Conservation (phyloP, 2,888 invertebrate species). For the Campoplex nolae region DNA sequence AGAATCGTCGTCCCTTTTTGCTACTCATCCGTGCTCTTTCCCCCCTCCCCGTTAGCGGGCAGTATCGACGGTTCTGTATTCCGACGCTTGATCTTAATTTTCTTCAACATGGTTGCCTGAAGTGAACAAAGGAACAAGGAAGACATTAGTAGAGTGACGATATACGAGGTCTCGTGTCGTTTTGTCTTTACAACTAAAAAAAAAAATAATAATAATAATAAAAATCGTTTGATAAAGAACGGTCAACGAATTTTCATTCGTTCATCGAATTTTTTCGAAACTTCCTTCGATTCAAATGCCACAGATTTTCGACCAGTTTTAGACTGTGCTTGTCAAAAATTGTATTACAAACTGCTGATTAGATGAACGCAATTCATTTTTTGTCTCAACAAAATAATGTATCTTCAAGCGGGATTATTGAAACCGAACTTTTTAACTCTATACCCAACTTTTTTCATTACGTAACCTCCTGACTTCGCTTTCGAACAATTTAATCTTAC, state of each 20-base stretch:
- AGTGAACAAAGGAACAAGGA: constrained; percentile 84
- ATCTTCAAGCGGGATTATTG: neutral
- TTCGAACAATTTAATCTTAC: neutral
- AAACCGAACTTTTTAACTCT: neutral
- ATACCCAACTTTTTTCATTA: neutral
- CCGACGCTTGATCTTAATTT: constrained; percentile 99
- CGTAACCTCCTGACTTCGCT: neutral
- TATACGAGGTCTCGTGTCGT: constrained; percentile 65
- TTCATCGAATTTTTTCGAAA: neutral
- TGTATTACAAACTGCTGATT: neutral
- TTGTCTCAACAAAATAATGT: neutral
- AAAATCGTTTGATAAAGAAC: neutral
- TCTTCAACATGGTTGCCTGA: constrained; percentile 99
- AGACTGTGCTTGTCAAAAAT: neutral
- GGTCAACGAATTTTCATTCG: neutral
- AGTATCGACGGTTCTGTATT: constrained; percentile 93
- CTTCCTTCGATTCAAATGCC: neutral
- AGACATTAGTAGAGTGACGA: constrained; percentile 82
- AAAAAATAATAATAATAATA: neutral
- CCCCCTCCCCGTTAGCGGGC: constrained; percentile 90
- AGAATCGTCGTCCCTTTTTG: constrained; percentile 80
- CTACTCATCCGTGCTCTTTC: constrained; percentile 88
- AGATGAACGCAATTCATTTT: neutral
- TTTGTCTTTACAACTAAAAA: constrained; percentile 12
- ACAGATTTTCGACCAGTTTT: neutral